Percentiles rank a stretch among this genome's conserved stretches.
Conservation (phyloP, 2,888 invertebrate species). For the Ctena decussata region DNA sequence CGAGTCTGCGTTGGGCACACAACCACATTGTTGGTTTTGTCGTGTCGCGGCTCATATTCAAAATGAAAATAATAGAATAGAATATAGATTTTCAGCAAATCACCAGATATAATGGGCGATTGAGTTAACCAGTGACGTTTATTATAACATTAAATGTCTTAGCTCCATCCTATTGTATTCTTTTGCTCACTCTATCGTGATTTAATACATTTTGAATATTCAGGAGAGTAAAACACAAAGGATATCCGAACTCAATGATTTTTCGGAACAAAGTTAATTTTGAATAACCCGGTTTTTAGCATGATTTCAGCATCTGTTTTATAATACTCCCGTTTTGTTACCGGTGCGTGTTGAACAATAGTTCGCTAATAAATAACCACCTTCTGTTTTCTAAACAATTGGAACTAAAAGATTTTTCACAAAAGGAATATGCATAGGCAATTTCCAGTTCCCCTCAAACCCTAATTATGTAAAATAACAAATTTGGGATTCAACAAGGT, state of each 20-base stretch:
- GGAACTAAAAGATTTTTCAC: not conserved
- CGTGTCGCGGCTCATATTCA: too few relatives aligned
- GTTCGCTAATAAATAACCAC: not conserved
- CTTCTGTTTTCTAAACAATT: not conserved
- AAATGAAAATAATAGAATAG: too few relatives aligned
- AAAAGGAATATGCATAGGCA: conserved; percentile 13
- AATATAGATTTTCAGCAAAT: conserved; percentile 10
- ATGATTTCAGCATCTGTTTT: conserved; percentile 9
- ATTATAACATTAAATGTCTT: not conserved
- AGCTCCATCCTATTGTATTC: not conserved
- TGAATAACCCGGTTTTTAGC: not conserved
- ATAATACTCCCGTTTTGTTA: not conserved
- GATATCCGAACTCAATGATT: not conserved
- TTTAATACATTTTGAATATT: conserved; percentile 14
- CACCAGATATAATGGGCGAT: not conserved
- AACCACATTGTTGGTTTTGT: too few relatives aligned
- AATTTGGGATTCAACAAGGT: conserved; percentile 61
- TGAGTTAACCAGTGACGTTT: not conserved
- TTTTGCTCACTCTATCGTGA: not conserved
- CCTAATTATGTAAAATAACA: conserved; percentile 72
- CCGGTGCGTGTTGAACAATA: conserved; percentile 1
- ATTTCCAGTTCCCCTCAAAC: conserved; percentile 35
- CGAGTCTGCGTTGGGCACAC: too few relatives aligned
- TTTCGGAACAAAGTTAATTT: not conserved
- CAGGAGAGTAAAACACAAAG: not conserved